Conservation (phyloP, 2,888 invertebrate genomes). For the Rhaphigaster nebulosa region DNA sequence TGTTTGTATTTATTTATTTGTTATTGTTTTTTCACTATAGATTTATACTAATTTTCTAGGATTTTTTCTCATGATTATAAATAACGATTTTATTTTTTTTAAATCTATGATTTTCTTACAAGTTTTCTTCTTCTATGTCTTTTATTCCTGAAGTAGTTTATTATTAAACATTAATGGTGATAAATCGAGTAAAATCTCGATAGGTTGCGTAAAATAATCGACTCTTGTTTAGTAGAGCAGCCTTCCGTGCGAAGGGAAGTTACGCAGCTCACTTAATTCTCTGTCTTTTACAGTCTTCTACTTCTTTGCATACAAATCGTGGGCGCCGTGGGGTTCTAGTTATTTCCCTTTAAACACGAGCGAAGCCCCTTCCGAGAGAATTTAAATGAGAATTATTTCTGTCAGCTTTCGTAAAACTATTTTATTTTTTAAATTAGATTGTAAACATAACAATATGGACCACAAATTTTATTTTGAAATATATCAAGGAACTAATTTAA, state of each 20-base stretch:
- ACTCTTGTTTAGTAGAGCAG: background rate
- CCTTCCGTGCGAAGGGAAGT: background rate
- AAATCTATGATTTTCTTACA: too few relatives aligned
- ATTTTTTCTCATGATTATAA: too few relatives aligned
- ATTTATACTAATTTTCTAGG: too few relatives aligned
- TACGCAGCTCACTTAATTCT: background rate
- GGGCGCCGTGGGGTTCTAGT: background rate
- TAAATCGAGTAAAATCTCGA: background rate
- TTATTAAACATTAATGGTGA: background rate
- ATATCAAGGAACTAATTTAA: too few relatives aligned
- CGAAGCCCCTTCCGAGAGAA: background rate
- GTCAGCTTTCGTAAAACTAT: background rate
- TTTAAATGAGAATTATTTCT: conserved; percentile 18
- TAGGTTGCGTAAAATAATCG: background rate
- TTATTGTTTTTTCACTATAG: too few relatives aligned
- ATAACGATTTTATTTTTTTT: too few relatives aligned
- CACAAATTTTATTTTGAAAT: too few relatives aligned
- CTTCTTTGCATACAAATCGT: background rate
- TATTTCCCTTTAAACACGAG: background rate
- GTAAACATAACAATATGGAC: too few relatives aligned
- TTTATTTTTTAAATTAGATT: background rate
- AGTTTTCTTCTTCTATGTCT: too few relatives aligned
- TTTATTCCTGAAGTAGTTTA: background rate
- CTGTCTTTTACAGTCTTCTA: background rate
- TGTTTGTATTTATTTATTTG: too few relatives aligned